Conservation (phyloP, 2,797 vertebrate species). For the Halcyon chelicuti region DNA sequence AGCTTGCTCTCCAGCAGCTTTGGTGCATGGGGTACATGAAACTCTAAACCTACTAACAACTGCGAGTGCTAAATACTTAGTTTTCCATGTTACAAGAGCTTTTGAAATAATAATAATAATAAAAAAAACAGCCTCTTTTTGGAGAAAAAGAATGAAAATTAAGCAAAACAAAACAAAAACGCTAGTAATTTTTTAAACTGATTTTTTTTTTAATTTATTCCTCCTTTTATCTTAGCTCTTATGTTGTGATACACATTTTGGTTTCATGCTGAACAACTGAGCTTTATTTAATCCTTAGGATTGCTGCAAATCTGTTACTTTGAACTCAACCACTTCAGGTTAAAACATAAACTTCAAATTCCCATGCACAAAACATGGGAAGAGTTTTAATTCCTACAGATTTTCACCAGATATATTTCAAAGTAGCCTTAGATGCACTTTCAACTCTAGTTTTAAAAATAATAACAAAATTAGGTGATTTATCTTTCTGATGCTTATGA, state of each 20-base stretch:
- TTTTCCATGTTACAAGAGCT: background rate
- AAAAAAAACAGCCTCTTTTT: background rate
- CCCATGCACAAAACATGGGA: background rate
- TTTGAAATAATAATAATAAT: background rate
- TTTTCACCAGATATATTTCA: background rate
- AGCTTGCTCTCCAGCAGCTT: background rate
- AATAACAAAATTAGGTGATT: background rate
- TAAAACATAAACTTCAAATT: background rate
- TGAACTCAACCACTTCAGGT: background rate
- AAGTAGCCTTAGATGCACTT: background rate
- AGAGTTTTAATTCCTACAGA: background rate
- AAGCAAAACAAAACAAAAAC: background rate
- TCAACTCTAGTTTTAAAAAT: background rate
- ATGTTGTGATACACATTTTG: background rate
- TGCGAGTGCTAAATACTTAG: background rate
- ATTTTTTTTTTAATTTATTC: background rate
- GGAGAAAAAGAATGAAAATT: background rate
- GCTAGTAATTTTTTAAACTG: background rate
- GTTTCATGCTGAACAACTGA: background rate
- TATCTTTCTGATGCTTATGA: background rate
- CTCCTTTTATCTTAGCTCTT: background rate
- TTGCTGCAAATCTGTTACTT: background rate
- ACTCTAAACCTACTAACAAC: background rate
- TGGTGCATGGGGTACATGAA: accelerated
- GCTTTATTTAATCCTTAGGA: background rate